Conservation (phyloP, 2,888 invertebrate genomes). For the Acleris laterana region DNA sequence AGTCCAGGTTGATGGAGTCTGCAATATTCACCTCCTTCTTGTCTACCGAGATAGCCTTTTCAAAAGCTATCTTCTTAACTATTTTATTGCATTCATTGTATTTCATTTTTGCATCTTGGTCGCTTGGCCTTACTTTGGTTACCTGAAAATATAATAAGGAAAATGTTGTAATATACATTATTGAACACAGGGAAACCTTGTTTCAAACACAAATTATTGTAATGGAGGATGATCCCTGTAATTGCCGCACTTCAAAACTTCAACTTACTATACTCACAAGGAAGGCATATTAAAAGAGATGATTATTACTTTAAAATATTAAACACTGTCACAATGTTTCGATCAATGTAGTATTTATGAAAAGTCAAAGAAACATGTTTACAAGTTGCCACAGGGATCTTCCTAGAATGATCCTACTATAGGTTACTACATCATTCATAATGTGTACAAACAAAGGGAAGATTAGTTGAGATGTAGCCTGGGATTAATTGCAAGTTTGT, state of each 20-base stretch:
- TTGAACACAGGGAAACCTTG: no score
- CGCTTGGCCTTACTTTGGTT: constrained; percentile 95
- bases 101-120: constrained; percentile 96
- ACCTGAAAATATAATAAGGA: constrained; percentile 84
- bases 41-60: constrained; percentile 97
- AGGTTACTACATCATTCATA: background rate
- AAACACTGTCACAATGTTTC: no score
- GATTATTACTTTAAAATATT: no score
- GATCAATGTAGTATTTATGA: no score
- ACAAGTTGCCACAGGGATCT: no score
- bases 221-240: no score
- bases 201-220: no score
- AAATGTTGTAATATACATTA: background rate
- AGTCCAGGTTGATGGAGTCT: constrained; percentile 94
- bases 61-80: constrained; percentile 96
- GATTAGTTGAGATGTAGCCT: background rate
- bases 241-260: no score
- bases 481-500: background rate
- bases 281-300: no score
- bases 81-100: constrained; percentile 98
- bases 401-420: no score
- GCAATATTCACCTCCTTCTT: constrained; percentile 94
- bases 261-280: no score
- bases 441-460: background rate
- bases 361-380: no score